Evolutionary conservation across 2,113 vertebrate species (phyloP).

Genomic region (Toxostoma redivivum): DNA sequence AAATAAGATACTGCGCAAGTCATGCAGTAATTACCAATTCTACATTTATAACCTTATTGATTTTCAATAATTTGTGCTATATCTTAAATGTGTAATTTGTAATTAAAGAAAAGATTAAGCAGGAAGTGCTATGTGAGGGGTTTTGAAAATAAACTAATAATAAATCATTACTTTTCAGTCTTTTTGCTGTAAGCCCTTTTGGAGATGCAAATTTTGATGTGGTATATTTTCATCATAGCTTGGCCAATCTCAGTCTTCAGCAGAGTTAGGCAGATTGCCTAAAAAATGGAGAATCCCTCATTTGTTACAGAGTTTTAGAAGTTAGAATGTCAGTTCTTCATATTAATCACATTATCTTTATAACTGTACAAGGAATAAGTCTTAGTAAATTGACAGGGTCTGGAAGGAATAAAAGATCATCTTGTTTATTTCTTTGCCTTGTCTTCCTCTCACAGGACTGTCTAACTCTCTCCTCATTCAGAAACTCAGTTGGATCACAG

Average conservation of each 20-base stretch:
- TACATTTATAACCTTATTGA: conserved; percentile 29
- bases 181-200: not conserved
- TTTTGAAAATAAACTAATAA: not conserved
- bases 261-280: not conserved
- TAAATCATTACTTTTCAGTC: not conserved
- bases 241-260: not conserved
- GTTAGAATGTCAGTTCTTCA: not conserved
- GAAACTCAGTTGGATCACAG: not conserved
- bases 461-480: not conserved
- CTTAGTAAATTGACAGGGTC: not conserved
- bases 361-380: not conserved
- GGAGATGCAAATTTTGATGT: not conserved
- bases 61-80: conserved; percentile 36
- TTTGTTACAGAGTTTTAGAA: not conserved
- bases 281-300: not conserved
- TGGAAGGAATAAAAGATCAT: not conserved
- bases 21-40: conserved; percentile 11
- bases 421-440: not conserved
- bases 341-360: not conserved
- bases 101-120: conserved; percentile 26
- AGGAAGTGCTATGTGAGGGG: not conserved
- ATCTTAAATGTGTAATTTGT: not conserved
- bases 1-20: conserved; percentile 55
- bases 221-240: not conserved
- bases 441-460: not conserved